Evolutionary conservation across 1,140 invertebrate species (phyloP), one percentile per base, ranked within the genome.

Genomic region (Papilio helenus): DNA sequence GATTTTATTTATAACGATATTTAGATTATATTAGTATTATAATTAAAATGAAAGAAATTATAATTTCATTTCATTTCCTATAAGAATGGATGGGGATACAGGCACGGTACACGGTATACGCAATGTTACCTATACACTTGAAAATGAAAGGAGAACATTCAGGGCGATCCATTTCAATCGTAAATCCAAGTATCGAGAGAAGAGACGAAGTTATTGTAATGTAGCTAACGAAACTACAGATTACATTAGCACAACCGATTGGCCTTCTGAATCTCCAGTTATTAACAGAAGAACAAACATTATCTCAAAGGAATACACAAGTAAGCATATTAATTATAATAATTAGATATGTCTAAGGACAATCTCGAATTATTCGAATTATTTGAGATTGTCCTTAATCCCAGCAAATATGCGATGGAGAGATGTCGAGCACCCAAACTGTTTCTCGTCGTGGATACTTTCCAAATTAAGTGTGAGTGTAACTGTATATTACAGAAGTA

Each of bases 71-170:
- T 46, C 12, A 72, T 72, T 72, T 23, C 18, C 4, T 72, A 42
- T 72, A 72, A 46, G 16, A 46, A 72, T 72, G 72, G 72, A 72
- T 39, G 72, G 72, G 10, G 72, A 72, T 44, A 72, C 42, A 12
- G 72, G 72, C 9, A 72, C 42, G 9, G 42, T 20, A 12, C 72
- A 44, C 18, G n/a, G 42, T 72, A n/a, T 46, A 42, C 39, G 39
- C 12, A 44, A 42, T 72, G 42, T 44, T 7, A 72, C 20, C n/a
- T 72, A 72, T 46, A 42, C 9, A 23, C n/a, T 72, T 72, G 72
- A 23, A 72, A 72, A 72, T 46, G 72, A 72, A 12, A 72, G 18
- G 39, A 14, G n/a, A 18, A 46, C n/a, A 20, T 23, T 42, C n/a
- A 12, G 5, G 34, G 20, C n/a, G 23, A 14, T 44, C n/a, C 34